These are phyloP conservation scores for Campaea margaritaria DNA, from an alignment of 2,888 invertebrate genomes.

Conservation along the genomic window DNA sequence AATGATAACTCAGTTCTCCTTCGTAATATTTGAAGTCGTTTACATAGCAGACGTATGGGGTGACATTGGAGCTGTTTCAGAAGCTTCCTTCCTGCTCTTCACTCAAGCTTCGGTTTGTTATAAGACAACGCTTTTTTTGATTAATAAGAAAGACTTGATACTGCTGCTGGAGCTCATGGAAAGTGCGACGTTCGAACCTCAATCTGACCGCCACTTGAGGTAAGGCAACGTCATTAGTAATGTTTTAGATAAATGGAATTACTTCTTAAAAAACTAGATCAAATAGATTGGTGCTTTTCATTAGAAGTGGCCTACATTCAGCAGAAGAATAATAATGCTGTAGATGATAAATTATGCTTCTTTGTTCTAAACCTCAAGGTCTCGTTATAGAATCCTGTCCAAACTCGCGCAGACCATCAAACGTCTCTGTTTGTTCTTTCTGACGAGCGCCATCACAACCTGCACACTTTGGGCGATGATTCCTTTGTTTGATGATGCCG, in stretches of 20 bases:
- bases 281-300: not conserved
- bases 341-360: not conserved
- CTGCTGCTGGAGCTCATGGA: slow-evolving; percentile 60
- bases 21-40: slow-evolving; percentile 67
- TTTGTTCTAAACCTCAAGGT: not conserved
- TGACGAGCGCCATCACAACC: slow-evolving; percentile 63
- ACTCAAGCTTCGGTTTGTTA: slow-evolving; percentile 73
- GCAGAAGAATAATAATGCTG: too few relatives aligned
- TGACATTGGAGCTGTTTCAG: slow-evolving; percentile 68
- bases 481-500: slow-evolving; percentile 65
- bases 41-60: slow-evolving; percentile 71
- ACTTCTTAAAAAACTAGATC: not conserved
- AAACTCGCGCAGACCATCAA: slow-evolving; percentile 58
- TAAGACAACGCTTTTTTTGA: slow-evolving; percentile 65
- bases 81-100: slow-evolving; percentile 70
- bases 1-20: slow-evolving; percentile 64
- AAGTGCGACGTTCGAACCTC: slow-evolving; percentile 56
- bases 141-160: slow-evolving; percentile 57
- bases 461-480: slow-evolving; percentile 70
- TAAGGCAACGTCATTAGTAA: slow-evolving; percentile 35
- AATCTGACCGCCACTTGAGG: slow-evolving; percentile 60
- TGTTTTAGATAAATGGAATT: not conserved
- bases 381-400: slow-evolving; percentile 54
- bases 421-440: slow-evolving; percentile 63
- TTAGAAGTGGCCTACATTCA: too few relatives aligned